These are phyloP conservation scores for Aporophyla nigra DNA, from an alignment of 2,888 invertebrate genomes.

Conservation along the genomic window DNA sequence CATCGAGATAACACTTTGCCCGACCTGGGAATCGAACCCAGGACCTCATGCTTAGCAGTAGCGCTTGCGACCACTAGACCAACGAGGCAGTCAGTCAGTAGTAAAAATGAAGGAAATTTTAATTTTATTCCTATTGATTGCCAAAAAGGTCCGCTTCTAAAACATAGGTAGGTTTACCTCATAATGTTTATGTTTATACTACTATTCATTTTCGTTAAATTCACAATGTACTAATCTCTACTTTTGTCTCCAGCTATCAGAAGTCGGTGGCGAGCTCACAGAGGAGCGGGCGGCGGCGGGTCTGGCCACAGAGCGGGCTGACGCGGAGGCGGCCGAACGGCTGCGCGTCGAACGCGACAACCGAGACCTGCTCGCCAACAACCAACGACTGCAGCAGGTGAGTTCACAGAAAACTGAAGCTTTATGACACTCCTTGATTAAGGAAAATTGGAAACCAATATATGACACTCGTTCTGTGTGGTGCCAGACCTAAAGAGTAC, in stretches of 20 bases:
- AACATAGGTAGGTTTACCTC: no score
- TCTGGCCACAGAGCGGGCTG: slow-evolving; percentile 96
- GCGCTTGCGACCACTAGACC: no score
- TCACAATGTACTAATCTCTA: slow-evolving; percentile 10
- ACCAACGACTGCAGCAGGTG: slow-evolving; percentile 93
- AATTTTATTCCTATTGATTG: no score
- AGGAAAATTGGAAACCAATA: background rate
- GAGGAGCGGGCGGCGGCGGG: slow-evolving; percentile 98
- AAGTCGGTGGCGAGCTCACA: slow-evolving; percentile 97
- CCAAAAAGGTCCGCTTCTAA: no score
- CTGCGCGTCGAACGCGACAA: slow-evolving; percentile 97
- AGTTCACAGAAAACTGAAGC: background rate
- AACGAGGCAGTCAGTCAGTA: no score
- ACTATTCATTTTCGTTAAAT: no score
- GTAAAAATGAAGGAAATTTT: no score
- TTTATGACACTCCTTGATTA: background rate
- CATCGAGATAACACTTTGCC: no score
- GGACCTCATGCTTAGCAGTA: no score
- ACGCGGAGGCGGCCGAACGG: slow-evolving; percentile 97
- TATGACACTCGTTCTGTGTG: background rate
- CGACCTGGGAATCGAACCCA: no score
- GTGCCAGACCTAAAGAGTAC: no score
- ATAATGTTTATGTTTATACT: no score
- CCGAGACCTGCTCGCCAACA: slow-evolving; percentile 94
- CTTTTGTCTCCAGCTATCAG: slow-evolving; percentile 93